phyloP scores from a whole-genome alignment of 1,140 invertebrate genomes.

The Bombus sylvicola region DNA sequence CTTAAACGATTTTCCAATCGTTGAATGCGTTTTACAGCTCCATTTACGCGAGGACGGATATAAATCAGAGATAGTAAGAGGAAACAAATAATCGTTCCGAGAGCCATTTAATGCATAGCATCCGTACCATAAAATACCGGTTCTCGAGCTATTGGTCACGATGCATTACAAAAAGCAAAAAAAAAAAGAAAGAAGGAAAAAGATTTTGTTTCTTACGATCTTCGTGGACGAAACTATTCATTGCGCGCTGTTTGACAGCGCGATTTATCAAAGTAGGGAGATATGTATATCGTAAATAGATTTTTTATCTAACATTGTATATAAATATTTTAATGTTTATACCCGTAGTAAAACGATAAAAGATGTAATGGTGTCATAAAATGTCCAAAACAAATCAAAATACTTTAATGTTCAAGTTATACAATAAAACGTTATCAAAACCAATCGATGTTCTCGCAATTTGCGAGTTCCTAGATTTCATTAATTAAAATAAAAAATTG shows the following conservation, averaged over 20 bases:
- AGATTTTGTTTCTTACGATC: neutral
- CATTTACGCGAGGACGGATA: slow-evolving; percentile 25
- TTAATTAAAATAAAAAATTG: no score
- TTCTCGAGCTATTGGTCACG: slow-evolving; percentile 45
- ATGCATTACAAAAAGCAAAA: slow-evolving; percentile 31
- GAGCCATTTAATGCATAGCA: slow-evolving; percentile 31
- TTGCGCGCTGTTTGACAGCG: neutral
- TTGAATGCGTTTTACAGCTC: slow-evolving; percentile 12
- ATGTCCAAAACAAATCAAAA: no score
- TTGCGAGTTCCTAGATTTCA: no score
- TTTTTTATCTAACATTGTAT: neutral
- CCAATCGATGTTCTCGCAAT: no score
- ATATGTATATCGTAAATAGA: neutral
- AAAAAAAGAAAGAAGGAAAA: neutral
- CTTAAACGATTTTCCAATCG: neutral
- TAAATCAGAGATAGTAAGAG: slow-evolving; percentile 34
- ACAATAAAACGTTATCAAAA: no score
- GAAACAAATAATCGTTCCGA: slow-evolving; percentile 42
- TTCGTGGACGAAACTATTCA: neutral
- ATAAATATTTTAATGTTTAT: no score
- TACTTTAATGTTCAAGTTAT: no score
- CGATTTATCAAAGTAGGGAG: neutral
- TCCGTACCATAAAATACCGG: slow-evolving; percentile 51
- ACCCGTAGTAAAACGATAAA: no score
- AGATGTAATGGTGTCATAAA: no score